Base-by-base conservation (phyloP, 2,113 vertebrate genomes). In the Hippocampus comes region DNA sequence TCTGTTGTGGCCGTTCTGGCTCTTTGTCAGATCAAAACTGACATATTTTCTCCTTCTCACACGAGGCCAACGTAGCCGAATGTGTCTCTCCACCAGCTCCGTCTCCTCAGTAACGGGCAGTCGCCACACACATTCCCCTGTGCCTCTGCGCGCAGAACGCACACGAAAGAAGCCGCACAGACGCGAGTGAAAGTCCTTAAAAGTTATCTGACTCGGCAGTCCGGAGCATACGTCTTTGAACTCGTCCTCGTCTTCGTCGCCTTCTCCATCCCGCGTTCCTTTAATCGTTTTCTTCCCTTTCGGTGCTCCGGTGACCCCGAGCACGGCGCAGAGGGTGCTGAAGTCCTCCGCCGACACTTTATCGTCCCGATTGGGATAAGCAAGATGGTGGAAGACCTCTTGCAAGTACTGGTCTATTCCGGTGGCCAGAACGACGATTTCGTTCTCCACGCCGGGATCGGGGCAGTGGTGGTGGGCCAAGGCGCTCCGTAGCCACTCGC, bases 341-440 rank as follows among this genome's bases (percentile, higher is more conserved):
- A 94, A 94, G 25, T 93, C 93, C 83, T 90, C 88, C 7, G 78
- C 87, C 1, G 88, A 89, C 68, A 94, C 78, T 5, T 85, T 68
- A 0, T 91, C 90, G 1, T 91, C 84, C 23, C 59, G 80, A 73
- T 78, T 82, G 49, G 88, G 57, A 55, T 81, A 80, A 2, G 88
- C 86, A 64, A 94, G 81, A 76, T 94, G 93, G 74, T 93, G 92
- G 75, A 94, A 94, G 38, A 93, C 89, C 82, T 94, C 93, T 75
- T 94, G 93, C 38, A 94, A 75, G 67, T 94, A 94, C 27, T 94
- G 93, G 70, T 94, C 93, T 42, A 93, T 86, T 0, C 93, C 93
- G 0, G 89, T 93, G 38, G 92, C 91, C 21, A 94, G 78, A 5
- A 94, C 92, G 7, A 93, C 82, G 25, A 94, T 89, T 68, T 94